phyloP scores from a whole-genome alignment of 2,888 invertebrate genomes.

The Pandemis cinnamomeana region DNA sequence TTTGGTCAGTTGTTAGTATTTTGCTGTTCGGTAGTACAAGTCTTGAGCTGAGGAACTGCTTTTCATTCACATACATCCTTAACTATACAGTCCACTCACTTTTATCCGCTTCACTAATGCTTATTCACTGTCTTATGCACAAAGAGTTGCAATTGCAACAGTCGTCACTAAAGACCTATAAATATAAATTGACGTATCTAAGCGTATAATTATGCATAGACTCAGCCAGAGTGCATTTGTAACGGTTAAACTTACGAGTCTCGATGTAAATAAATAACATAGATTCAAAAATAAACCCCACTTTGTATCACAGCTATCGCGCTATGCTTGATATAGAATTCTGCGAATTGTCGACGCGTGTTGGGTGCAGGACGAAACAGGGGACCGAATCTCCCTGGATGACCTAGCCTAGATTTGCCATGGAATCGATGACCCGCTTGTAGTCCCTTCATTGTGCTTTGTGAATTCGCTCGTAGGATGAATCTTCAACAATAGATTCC shows the following conservation, averaged over 20 bases:
- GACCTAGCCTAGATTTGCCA: slow-evolving; percentile 23
- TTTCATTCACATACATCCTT: too few relatives aligned
- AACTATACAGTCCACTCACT: too few relatives aligned
- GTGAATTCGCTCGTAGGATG: too few relatives aligned
- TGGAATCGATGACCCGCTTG: slow-evolving; percentile 21
- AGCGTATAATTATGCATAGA: not conserved
- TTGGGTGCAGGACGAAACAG: slow-evolving; percentile 17
- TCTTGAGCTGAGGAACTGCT: too few relatives aligned
- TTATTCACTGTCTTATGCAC: too few relatives aligned
- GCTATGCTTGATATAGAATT: slow-evolving; percentile 19
- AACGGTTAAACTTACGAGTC: not conserved
- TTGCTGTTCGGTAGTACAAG: too few relatives aligned
- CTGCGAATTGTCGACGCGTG: slow-evolving; percentile 31
- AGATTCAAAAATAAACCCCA: not conserved
- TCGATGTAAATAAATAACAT: not conserved
- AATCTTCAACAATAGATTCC: too few relatives aligned
- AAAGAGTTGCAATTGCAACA: too few relatives aligned
- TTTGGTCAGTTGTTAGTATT: too few relatives aligned
- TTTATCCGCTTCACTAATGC: too few relatives aligned
- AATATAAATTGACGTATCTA: not conserved
- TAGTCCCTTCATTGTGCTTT: not conserved
- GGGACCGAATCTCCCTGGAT: slow-evolving; percentile 7
- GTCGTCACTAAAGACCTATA: too few relatives aligned
- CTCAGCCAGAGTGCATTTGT: not conserved
- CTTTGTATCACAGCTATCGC: slow-evolving; percentile 11